Evolutionary conservation across 2,113 vertebrate genomes (phyloP), one percentile per base, ranked within the genome.

Genomic region (Laticauda laticaudata): DNA sequence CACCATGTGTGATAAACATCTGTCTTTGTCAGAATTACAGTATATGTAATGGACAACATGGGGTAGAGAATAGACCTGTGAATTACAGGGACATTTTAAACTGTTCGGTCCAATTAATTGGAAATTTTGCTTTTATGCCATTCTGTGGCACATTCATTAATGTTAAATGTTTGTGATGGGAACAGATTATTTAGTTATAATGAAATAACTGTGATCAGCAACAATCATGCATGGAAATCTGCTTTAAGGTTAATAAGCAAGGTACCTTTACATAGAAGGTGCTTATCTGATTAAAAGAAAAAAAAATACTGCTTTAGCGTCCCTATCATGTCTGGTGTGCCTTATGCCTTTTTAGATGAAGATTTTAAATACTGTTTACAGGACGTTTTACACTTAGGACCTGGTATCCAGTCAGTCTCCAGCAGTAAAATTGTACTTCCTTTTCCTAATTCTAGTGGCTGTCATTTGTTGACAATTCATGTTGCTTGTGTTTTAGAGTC

Each of bases 331-430:
- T 98, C 97, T 98, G 97, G 97, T 97, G 98, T 98, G 98, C 98
- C 98, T 98, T 98, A 98, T 98, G 97, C 97, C 97, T 98, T 97
- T 97, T 97, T 97, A 97, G 97, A 96, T 96, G 97, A 97, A 97
- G 96, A 97, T 96, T 97, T 97, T 97, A 93, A 96, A 96, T 97
- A 97, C 97, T 98, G 98, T 98, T 98, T 98, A 98, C 98, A 98
- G 96, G 97, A 96, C 95, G 96, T 97, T 97, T 96, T 97, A 97
- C 96, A 97, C 57, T 96, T 97, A 98, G 97, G 97, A 97, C 97
- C 97, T 97, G 96, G 94, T 96, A 92, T 94, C 93, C 95, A 95
- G 95, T 96, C 94, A 97, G 97, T 97, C 97, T 97, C 97, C 96
- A 96, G 94, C 95, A 97, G 97, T 96, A 96, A 96, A 97, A 97